These are phyloP conservation scores for Masticophis lateralis DNA, from an alignment of 2,797 vertebrate genomes.

Conservation along the genomic window DNA sequence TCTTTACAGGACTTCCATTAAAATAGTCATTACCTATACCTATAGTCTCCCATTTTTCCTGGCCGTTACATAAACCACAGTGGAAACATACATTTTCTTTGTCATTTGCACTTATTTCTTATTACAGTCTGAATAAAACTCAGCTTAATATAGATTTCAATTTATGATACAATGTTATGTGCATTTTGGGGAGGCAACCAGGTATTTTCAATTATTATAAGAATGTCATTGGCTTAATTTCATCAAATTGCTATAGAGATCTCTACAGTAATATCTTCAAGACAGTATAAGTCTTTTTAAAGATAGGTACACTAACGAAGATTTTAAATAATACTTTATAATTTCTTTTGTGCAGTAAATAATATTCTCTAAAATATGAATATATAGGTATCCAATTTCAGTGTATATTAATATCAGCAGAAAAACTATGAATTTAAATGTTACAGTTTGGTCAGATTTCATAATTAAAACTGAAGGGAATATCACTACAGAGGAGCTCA, in stretches of 20 bases:
- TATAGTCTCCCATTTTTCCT: not conserved
- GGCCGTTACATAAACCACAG: not conserved
- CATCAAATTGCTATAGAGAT: slow-evolving; percentile 23
- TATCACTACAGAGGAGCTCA: too few relatives aligned
- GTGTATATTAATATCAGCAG: not conserved
- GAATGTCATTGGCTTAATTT: not conserved
- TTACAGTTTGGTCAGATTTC: not conserved
- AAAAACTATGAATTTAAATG: slow-evolving; percentile 10
- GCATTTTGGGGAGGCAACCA: not conserved
- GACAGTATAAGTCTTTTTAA: not conserved
- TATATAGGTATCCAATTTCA: not conserved
- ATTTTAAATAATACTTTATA: not conserved
- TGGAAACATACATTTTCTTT: not conserved
- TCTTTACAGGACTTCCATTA: not conserved
- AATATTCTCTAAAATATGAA: not conserved
- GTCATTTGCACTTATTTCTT: not conserved
- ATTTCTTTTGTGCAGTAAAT: not conserved
- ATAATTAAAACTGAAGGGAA: not conserved
- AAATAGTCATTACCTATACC: not conserved
- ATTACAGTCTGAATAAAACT: not conserved
- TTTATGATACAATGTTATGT: not conserved
- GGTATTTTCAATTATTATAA: not conserved
- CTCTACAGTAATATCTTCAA: not conserved
- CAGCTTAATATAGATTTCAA: not conserved
- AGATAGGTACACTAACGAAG: slow-evolving; percentile 6